phyloP scores from a whole-genome alignment of 2,797 vertebrate species.

The Neosilurus hyrtlii region DNA sequence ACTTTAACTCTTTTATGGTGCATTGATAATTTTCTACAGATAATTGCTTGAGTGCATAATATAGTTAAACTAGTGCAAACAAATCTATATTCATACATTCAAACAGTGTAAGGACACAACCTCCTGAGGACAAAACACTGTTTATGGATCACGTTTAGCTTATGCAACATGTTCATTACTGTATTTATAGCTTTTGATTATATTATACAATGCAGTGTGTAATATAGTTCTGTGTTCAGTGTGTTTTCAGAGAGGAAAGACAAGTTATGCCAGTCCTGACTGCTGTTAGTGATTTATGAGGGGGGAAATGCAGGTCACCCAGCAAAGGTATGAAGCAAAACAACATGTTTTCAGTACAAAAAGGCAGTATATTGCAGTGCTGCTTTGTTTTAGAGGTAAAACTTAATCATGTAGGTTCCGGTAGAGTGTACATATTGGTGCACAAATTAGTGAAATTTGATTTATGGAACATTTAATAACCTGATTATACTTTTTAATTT shows the following conservation, averaged over 20 bases:
- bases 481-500: not conserved
- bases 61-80: not conserved
- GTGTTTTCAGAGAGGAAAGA: not conserved
- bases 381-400: not conserved
- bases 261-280: slow-evolving; percentile 32
- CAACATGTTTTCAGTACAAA: not conserved
- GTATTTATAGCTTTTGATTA: not conserved
- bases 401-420: not conserved
- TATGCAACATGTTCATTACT: not conserved
- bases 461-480: not conserved
- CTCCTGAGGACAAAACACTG: not conserved
- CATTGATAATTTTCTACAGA: no score
- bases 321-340: not conserved
- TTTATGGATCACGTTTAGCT: not conserved
- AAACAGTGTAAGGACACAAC: not conserved
- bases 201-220: not conserved
- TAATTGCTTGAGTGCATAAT: not conserved
- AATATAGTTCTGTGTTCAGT: not conserved
- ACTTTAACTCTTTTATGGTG: not conserved
- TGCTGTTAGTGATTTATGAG: not conserved
- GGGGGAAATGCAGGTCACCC: slow-evolving; percentile 1
- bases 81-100: no score
- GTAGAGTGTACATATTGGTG: not conserved
- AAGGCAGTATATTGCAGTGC: not conserved
- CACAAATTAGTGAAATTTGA: not conserved